Conservation (phyloP, 2,797 vertebrate genomes). For the Mormyrops attenuatus region DNA sequence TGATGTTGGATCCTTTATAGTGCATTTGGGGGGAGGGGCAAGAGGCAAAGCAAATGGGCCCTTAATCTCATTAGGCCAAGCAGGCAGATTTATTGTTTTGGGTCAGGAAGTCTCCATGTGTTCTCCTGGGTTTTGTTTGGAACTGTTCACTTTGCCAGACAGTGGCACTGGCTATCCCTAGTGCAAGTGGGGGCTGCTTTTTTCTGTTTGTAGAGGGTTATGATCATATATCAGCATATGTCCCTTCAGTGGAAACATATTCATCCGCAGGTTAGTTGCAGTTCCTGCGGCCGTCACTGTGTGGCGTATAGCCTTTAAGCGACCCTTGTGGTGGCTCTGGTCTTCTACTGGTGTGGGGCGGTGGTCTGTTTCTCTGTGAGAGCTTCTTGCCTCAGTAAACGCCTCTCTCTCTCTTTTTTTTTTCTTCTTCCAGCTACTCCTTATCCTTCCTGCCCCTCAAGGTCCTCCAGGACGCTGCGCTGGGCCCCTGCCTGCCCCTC, state of each 20-base stretch:
- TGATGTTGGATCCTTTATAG: neutral
- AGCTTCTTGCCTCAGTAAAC: neutral
- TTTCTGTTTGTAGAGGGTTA: neutral
- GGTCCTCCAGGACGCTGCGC: neutral
- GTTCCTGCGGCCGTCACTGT: neutral
- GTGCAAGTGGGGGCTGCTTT: neutral
- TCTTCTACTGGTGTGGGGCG: neutral
- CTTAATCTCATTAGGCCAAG: neutral
- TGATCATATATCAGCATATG: neutral
- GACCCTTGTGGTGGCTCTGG: neutral
- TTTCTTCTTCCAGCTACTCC: slow-evolving; percentile 13
- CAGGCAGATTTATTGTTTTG: neutral
- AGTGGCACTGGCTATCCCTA: neutral
- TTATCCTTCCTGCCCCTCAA: slow-evolving; percentile 13
- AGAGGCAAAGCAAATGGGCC: neutral
- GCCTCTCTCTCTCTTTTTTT: neutral
- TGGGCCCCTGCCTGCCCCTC: neutral
- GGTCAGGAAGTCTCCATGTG: neutral
- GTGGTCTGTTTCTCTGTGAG: neutral
- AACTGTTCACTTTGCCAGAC: neutral
- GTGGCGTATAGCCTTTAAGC: neutral
- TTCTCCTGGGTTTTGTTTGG: neutral
- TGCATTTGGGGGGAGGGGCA: neutral
- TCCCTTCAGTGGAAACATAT: neutral
- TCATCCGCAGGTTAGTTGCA: neutral